These are phyloP conservation scores for Saccostrea glomerata DNA, from an alignment of 1,140 invertebrate species.

Conservation along the genomic window DNA sequence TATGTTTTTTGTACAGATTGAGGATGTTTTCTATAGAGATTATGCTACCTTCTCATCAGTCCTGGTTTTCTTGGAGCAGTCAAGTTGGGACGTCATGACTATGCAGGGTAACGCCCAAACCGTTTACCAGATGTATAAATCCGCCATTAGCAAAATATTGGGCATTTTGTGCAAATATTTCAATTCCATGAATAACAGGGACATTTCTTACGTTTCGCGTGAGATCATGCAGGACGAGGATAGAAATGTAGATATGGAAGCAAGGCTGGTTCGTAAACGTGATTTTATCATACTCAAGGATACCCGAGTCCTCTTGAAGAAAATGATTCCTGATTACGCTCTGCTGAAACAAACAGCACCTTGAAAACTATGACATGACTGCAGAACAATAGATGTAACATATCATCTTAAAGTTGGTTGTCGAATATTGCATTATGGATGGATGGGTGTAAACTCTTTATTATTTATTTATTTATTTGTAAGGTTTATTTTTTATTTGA, in stretches of 20 bases:
- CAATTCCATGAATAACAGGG: constrained; percentile 3
- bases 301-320: not conserved
- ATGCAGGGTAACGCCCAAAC: not conserved
- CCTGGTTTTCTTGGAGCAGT: not conserved
- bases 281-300: not conserved
- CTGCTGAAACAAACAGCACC: not conserved
- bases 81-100: not conserved
- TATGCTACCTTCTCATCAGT: not conserved
- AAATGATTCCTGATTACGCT: constrained; percentile 16
- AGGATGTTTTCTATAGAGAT: constrained; percentile 9
- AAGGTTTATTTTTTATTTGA: not conserved
- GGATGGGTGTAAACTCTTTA: not conserved
- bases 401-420: not conserved
- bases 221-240: not conserved
- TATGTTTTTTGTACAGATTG: not conserved
- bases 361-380: not conserved
- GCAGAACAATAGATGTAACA: not conserved
- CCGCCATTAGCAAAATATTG: constrained; percentile 16
- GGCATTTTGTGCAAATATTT: constrained; percentile 21
- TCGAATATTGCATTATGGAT: not conserved
- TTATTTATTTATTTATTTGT: not conserved
- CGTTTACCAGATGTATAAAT: constrained; percentile 1
- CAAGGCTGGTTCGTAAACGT: not conserved
- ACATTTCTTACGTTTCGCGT: not conserved
- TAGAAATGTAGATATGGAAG: not conserved